Evolutionary conservation across 2,113 vertebrate genomes (phyloP).

Genomic region (Neodontobutis hainanensis): DNA sequence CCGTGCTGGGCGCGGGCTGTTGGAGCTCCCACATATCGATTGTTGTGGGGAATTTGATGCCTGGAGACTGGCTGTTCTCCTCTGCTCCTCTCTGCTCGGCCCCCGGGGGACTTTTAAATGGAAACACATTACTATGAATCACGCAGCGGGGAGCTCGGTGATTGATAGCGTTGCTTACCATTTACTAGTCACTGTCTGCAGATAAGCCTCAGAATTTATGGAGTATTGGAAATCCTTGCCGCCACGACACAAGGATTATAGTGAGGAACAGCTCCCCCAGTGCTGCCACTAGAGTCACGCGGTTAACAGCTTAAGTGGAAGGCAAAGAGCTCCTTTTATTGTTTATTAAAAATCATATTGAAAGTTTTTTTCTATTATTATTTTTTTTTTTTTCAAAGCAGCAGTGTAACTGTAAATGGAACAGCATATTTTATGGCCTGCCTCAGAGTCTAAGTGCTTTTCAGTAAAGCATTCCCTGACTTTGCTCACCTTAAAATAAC

Average conservation of each 20-base stretch:
- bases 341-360: constrained; percentile 49
- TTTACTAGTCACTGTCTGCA: constrained; percentile 78
- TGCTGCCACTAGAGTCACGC: constrained; percentile 31
- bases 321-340: constrained; percentile 40
- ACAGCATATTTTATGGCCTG: constrained; percentile 22
- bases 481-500: constrained; percentile 33
- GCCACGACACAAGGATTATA: constrained; percentile 70
- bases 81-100: constrained; percentile 40
- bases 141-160: constrained; percentile 72
- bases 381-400: not conserved
- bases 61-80: constrained; percentile 58
- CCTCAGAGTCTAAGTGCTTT: constrained; percentile 28
- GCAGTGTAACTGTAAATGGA: constrained; percentile 30
- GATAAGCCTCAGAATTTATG: constrained; percentile 76
- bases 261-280: constrained; percentile 47
- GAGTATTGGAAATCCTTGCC: constrained; percentile 71
- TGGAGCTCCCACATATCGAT: constrained; percentile 68
- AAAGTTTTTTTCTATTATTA: constrained; percentile 9
- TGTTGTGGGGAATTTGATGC: constrained; percentile 72
- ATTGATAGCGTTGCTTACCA: constrained; percentile 79
- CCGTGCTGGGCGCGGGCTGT: constrained; percentile 45
- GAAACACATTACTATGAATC: constrained; percentile 81
- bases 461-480: constrained; percentile 28
- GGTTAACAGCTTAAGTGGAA: constrained; percentile 48
- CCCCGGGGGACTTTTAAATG: constrained; percentile 73